These are phyloP conservation scores for Prionailurus bengalensis DNA, from an alignment of 2,113 vertebrate genomes.

Conservation along the genomic window DNA sequence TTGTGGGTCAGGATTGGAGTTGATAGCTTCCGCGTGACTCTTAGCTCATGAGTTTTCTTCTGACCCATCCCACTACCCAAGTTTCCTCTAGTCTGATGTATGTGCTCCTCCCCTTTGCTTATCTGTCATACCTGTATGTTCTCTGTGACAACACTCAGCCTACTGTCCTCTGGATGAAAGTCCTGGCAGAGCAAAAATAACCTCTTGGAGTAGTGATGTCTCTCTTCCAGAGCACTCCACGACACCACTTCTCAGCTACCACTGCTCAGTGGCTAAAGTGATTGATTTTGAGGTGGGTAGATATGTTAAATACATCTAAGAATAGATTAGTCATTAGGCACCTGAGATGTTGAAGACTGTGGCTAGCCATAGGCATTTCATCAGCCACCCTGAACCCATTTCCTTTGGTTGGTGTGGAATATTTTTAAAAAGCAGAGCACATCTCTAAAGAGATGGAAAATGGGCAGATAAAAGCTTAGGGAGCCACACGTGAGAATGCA, in stretches of 20 bases:
- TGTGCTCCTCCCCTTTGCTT: neutral
- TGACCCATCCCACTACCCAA: no score
- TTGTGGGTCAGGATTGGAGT: neutral
- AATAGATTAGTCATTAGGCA: neutral
- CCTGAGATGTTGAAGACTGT: neutral
- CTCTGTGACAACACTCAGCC: neutral
- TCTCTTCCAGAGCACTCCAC: neutral
- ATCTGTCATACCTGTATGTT: neutral
- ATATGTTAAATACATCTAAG: neutral
- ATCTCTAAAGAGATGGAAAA: neutral
- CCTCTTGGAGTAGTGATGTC: neutral
- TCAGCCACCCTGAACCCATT: neutral
- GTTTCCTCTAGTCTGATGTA: neutral
- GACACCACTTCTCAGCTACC: neutral
- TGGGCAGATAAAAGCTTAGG: neutral
- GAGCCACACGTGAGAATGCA: neutral
- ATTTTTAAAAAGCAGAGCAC: neutral
- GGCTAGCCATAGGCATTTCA: neutral
- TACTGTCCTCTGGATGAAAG: neutral
- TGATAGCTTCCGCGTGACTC: neutral
- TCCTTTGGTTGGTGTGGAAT: neutral
- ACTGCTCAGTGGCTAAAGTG: neutral
- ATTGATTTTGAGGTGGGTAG: neutral
- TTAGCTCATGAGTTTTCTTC: neutral
- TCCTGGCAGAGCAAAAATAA: neutral